Evolutionary conservation across 2,797 vertebrate species (phyloP).

Genomic region (Phalloptychus januarius): DNA sequence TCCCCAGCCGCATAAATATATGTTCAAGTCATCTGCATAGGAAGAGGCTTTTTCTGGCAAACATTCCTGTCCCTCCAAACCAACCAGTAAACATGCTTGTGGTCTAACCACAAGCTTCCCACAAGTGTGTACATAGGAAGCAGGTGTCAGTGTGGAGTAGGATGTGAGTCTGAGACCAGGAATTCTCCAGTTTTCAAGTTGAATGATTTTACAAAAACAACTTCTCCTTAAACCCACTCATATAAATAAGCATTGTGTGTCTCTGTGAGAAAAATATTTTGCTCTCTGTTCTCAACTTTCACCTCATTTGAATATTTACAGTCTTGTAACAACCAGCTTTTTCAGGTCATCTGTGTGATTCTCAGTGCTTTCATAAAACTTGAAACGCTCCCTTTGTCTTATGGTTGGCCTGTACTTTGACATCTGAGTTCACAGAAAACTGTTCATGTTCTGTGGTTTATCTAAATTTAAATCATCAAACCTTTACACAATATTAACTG

Average conservation of each 20-base stretch:
- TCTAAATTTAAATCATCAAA: background rate
- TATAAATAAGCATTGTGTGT: background rate
- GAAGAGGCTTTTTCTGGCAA: background rate
- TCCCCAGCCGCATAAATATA: background rate
- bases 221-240: background rate
- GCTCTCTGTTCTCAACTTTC: background rate
- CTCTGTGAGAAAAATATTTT: background rate
- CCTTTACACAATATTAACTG: background rate
- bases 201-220: background rate
- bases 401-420: background rate
- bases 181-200: background rate
- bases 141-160: background rate
- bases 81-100: slow-evolving; percentile 4
- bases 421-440: background rate
- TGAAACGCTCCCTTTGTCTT: background rate
- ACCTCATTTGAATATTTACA: background rate
- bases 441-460: background rate
- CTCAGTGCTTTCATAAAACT: background rate
- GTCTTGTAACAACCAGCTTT: background rate
- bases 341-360: background rate
- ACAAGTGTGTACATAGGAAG: background rate
- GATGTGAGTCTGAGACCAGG: slow-evolving; percentile 1
- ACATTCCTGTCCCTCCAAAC: background rate
- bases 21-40: slow-evolving; percentile 2
- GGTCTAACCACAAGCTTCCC: background rate